Evolutionary conservation across 2,113 vertebrate genomes (phyloP).

Genomic region (Oriolus oriolus): DNA sequence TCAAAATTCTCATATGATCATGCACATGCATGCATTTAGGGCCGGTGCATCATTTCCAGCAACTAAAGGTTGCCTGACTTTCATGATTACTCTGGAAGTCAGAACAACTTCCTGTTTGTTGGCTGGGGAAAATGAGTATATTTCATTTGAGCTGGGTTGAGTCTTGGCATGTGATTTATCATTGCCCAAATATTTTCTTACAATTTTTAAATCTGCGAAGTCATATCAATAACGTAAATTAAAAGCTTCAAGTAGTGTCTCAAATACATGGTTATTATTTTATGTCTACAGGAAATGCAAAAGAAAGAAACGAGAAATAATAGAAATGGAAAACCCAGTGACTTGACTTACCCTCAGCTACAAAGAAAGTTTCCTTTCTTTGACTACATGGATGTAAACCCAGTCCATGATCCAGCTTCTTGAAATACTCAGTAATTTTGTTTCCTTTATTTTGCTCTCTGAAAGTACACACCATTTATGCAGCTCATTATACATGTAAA

Average conservation of each 20-base stretch:
- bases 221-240: neutral
- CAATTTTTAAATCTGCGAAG: neutral
- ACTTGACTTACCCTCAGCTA: neutral
- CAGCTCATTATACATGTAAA: neutral
- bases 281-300: neutral
- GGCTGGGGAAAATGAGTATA: neutral
- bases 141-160: neutral
- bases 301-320: neutral
- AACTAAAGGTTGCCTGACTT: neutral
- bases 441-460: neutral
- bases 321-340: neutral
- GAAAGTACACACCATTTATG: neutral
- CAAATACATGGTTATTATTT: neutral
- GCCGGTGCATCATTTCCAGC: neutral
- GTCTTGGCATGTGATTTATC: neutral
- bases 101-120: neutral
- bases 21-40: neutral
- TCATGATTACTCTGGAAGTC: neutral
- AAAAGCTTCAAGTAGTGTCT: neutral
- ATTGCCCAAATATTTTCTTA: neutral
- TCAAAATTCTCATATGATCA: neutral
- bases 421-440: neutral
- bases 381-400: neutral
- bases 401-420: neutral
- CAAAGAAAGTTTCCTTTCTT: neutral